Evolutionary conservation across 2,888 invertebrate species (phyloP).

Genomic region (Nephrotoma flavescens): DNA sequence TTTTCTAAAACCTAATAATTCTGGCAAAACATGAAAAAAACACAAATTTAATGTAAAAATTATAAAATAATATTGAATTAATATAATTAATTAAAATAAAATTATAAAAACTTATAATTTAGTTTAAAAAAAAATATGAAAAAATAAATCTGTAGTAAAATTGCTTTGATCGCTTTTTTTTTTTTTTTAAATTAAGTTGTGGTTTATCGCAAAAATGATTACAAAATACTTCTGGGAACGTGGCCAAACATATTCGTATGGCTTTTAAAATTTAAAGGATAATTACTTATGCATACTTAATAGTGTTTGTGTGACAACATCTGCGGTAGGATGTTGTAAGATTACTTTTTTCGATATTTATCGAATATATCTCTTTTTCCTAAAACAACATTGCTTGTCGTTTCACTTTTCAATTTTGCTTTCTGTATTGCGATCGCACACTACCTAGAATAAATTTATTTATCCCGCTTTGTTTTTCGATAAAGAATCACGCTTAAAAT

Average conservation of each 20-base stretch:
- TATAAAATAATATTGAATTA: neutral
- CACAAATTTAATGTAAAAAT: neutral
- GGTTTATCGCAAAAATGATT: neutral
- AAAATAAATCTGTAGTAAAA: neutral
- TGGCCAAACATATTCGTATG: neutral
- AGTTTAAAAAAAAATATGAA: neutral
- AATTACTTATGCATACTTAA: neutral
- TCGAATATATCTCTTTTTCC: too few species aligned
- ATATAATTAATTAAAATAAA: neutral
- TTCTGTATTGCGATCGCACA: too few species aligned
- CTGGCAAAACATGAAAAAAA: neutral
- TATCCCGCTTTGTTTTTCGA: too few species aligned
- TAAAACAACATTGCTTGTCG: too few species aligned
- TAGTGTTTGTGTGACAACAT: neutral
- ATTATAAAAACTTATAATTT: neutral
- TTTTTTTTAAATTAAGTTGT: neutral
- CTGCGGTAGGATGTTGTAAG: too few species aligned
- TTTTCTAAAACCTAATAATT: neutral
- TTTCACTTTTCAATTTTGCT: too few species aligned
- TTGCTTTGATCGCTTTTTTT: neutral
- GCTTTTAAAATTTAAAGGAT: neutral
- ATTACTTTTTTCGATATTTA: too few species aligned
- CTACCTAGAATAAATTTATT: too few species aligned
- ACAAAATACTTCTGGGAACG: neutral
- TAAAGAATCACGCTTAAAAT: too few species aligned